A percentile compares a stretch with the other conserved stretches of the same genome.
Conservation (phyloP, 2,797 vertebrate species). For the Phoxinus dragarum region DNA sequence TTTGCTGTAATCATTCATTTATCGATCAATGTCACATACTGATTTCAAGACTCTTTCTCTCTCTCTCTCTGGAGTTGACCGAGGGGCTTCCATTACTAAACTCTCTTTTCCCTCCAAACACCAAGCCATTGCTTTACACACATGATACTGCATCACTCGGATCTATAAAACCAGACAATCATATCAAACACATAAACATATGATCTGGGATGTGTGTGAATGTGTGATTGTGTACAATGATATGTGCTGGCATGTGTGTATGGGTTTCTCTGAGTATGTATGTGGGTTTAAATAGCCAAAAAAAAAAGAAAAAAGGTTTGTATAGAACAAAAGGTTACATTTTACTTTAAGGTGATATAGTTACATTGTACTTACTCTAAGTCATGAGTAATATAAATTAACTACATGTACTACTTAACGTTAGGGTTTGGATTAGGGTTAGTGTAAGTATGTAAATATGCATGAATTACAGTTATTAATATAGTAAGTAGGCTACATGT, state of each 20-base stretch:
- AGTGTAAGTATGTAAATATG: too few relatives aligned
- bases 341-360: too few relatives aligned
- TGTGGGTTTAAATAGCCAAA: neutral
- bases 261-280: neutral
- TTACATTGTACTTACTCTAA: too few relatives aligned
- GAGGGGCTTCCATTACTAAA: constrained; percentile 16
- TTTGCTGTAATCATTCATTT: constrained; percentile 42
- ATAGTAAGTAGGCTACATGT: too few relatives aligned
- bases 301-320: neutral
- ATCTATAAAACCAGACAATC: constrained; percentile 70
- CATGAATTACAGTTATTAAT: too few relatives aligned
- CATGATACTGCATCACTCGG: constrained; percentile 75
- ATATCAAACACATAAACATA: constrained; percentile 76
- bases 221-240: constrained; percentile 6
- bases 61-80: constrained; percentile 9
- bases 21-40: constrained; percentile 42
- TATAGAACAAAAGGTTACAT: neutral
- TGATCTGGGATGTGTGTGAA: constrained; percentile 27
- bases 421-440: too few relatives aligned
- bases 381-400: too few relatives aligned
- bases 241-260: neutral
- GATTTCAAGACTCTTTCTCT: neutral
- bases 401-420: too few relatives aligned
- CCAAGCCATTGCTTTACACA: constrained; percentile 34
- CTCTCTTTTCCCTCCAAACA: neutral